Evolutionary conservation across 2,888 invertebrate species (phyloP), one percentile per base, ranked within the genome.

Genomic region (Eupithecia centaureata): DNA sequence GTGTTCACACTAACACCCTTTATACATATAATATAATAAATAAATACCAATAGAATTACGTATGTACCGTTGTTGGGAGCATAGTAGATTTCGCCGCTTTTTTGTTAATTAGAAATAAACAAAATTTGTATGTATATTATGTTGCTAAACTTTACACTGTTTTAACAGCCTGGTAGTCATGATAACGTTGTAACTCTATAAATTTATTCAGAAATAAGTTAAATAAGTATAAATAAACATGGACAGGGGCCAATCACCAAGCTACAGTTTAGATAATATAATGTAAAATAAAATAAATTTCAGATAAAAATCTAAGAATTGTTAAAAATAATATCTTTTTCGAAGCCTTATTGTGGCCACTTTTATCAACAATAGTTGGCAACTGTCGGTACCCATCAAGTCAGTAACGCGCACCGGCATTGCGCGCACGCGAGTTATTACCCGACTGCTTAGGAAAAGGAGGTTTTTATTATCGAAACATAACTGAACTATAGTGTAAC

Each of bases 361-460:
- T 57, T 57, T 56, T 51, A 63, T 42, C 10, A 25, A 13, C 38
- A 30, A 13, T 27, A 57, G 68, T 13, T 68, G 68, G 68, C 32
- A 65, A 59, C 38, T 38, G 27, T 42, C 65, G 61, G 61, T 61
- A 52, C 28, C 38, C 18, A 52, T 61, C 42, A 82, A 86, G 88
- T 88, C 79, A 74, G 76, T 79, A 76, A 75, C 74, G 79, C 83
- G 86, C 86, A 78, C 80, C 81, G 72, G 75, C 70, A 69, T 71
- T 68, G 82, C 80, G 81, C 86, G 86, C 87, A 87, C 89, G 90
- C 82, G 79, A 57, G 18, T 57, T 8, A 22, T 52, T 67, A 52
- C 27, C 52, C 15, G 5, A 52, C 52, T 15, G 27, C 52, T 25
- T 13, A 47, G 47, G 22, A 18, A 33, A 32, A 56, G 30, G 32